phyloP scores from a whole-genome alignment of 2,797 vertebrate genomes.

The Triplophysa yarkandensis region DNA sequence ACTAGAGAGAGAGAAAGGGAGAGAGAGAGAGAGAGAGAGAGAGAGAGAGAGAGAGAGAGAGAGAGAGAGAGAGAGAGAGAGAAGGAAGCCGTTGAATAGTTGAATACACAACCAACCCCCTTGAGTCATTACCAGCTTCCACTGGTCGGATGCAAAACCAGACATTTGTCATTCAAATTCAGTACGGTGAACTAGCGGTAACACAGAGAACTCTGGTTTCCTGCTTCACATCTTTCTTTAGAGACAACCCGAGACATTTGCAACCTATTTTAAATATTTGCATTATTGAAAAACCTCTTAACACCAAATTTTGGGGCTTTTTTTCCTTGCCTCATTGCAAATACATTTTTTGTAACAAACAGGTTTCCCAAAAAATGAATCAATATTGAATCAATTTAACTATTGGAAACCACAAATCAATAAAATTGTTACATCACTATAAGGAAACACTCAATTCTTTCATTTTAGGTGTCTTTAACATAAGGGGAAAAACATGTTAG shows the following conservation, averaged over 20 bases:
- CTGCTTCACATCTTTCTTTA: slow-evolving; percentile 6
- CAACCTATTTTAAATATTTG: slow-evolving; percentile 16
- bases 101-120: slow-evolving; percentile 20
- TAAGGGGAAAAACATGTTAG: too few relatives aligned
- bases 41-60: too few relatives aligned
- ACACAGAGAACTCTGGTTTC: slow-evolving; percentile 12
- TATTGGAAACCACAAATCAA: too few relatives aligned
- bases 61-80: background rate
- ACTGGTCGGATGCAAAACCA: slow-evolving; percentile 53
- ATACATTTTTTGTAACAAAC: too few relatives aligned
- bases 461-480: too few relatives aligned
- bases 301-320: background rate
- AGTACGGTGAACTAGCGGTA: slow-evolving; percentile 5
- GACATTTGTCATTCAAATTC: slow-evolving; percentile 66
- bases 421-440: too few relatives aligned
- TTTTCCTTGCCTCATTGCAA: background rate
- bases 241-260: slow-evolving; percentile 1
- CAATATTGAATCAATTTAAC: too few relatives aligned
- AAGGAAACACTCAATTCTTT: too few relatives aligned
- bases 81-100: slow-evolving; percentile 21
- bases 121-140: slow-evolving; percentile 25
- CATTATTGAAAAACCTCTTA: slow-evolving; percentile 22
- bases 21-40: too few relatives aligned
- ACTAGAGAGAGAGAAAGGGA: too few relatives aligned
- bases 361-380: too few relatives aligned